Percentiles rank a stretch among this genome's conserved stretches.
Evolutionary conservation across 2,113 vertebrate species (phyloP).

Genomic region (Turdus rufiventris): DNA sequence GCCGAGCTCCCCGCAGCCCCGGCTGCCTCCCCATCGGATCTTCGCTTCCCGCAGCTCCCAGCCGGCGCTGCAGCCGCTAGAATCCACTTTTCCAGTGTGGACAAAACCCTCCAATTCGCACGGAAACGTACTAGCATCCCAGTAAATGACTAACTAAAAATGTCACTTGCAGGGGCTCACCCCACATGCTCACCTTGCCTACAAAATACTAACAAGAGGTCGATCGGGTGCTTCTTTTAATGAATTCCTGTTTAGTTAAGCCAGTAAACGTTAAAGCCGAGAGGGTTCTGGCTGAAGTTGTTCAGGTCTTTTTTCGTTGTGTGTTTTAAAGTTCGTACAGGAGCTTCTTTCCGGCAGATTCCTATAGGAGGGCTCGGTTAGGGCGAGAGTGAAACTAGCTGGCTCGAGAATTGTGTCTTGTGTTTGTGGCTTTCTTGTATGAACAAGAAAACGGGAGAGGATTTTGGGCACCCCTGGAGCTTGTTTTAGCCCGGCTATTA

Average conservation of each 20-base stretch:
- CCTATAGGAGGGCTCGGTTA: slow-evolving; percentile 45
- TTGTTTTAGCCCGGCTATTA: neutral
- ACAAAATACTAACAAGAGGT: neutral
- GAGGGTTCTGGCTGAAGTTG: neutral
- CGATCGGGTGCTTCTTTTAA: neutral
- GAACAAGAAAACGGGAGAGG: slow-evolving; percentile 14
- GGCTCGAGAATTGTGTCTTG: neutral
- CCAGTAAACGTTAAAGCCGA: slow-evolving; percentile 35
- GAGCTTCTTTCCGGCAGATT: slow-evolving; percentile 45
- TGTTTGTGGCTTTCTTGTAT: slow-evolving; percentile 43
- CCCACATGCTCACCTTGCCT: neutral
- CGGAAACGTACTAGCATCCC: neutral
- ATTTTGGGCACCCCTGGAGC: neutral
- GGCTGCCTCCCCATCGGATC: neutral
- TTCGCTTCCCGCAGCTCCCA: neutral
- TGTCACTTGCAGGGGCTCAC: neutral
- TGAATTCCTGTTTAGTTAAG: slow-evolving; percentile 31
- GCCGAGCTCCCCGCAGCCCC: neutral
- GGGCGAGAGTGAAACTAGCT: slow-evolving; percentile 57
- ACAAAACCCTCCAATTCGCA: neutral
- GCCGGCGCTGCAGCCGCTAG: neutral
- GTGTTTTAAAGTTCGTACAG: slow-evolving; percentile 45
- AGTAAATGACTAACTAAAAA: neutral
- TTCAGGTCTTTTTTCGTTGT: neutral
- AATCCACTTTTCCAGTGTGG: neutral